Evolutionary conservation across 64 coral and sea anemone species (phyloP), one percentile per base, ranked within the genome.

Genomic region (Dendronephthya gigantea): DNA sequence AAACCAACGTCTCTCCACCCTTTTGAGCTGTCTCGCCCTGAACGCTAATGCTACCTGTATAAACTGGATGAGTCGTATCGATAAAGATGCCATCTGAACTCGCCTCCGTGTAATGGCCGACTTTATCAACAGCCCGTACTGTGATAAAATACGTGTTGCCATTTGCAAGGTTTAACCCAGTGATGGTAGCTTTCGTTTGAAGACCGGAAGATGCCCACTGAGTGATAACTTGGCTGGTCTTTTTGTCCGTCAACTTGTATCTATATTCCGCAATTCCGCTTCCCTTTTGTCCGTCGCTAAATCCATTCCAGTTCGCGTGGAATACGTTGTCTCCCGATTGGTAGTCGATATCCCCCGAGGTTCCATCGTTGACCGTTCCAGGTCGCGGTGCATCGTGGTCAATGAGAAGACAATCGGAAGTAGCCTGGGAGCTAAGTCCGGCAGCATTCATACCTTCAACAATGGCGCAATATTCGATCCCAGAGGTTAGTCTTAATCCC

Each of bases 191-290:
- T 11, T 52, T 81, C 4, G 88, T 90, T 34, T 65, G 41, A 33
- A 85, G 90, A 2, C 94, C 91, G 17, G 82, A 84, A 9, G 94
- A 91, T n/a, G 89, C 92, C 94, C 94, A 97, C 2, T 85, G 40
- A 86, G 90, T 83, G 7, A 89, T 47, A 7, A 91, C 68, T 27
- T 45, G 82, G 43, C 36, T 88, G 43, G n/a, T n/a, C n/a, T 50
- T 90, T 39, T 81, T 91, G 38, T 97, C 84, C 40, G 45, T 89
- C 11, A 96, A 82, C 59, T 88, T 90, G 81, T 96, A 96, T 30
- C 81, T 66, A 82, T 92, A 92, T 22, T 82, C 90, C 10, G 52
- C 52, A 31, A 92, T 89, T 25, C 93, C 93, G 81, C 93, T 91
- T 23, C 92, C 92, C 50, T 48, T 88, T 25, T 9, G 45, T 7